phyloP scores from a whole-genome alignment of 2,113 vertebrate species.

The Chloropsis cyanopogon region DNA sequence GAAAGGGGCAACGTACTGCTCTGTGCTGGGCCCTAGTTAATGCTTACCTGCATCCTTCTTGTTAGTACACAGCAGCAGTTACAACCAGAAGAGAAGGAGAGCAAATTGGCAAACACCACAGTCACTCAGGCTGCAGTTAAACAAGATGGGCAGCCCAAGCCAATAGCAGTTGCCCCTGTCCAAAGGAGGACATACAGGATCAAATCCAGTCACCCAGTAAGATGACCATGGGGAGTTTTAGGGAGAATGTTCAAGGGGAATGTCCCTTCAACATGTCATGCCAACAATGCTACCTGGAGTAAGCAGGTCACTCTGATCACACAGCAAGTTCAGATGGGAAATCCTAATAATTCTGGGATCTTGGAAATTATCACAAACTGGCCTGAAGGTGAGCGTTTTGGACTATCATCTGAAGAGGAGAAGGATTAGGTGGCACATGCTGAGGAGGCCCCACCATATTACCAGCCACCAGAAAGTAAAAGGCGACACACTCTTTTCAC shows the following conservation, averaged over 20 bases:
- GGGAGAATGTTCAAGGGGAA: neutral
- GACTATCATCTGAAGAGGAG: neutral
- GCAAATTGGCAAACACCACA: neutral
- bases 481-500: neutral
- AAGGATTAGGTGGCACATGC: neutral
- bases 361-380: neutral
- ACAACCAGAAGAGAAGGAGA: neutral
- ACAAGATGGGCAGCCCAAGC: neutral
- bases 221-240: too few relatives aligned
- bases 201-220: neutral
- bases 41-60: neutral
- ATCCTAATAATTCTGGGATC: neutral
- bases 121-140: neutral
- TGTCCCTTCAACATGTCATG: fast-evolving
- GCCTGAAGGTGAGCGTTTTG: neutral
- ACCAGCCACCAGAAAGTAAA: neutral
- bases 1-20: neutral
- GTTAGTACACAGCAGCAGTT: neutral
- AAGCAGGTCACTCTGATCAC: neutral
- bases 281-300: neutral
- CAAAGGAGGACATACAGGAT: neutral
- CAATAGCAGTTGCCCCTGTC: neutral
- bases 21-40: neutral
- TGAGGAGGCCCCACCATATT: neutral
- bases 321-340: neutral